Base-by-base conservation (phyloP, 2,113 vertebrate species). In the Ictidomys tridecemlineatus region DNA sequence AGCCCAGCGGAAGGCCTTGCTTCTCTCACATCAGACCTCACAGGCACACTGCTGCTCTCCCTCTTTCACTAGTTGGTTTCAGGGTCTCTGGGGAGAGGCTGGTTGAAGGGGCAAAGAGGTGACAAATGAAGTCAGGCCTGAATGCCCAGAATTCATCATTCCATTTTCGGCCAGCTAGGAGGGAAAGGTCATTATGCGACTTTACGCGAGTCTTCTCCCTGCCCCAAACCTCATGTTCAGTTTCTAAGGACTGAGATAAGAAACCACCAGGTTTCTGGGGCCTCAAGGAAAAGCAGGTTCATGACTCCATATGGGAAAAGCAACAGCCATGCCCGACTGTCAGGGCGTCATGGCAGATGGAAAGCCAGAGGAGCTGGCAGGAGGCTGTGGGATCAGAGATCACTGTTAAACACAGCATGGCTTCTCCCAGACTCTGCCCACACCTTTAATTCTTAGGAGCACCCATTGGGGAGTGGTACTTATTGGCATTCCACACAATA, bases 161-260 rank as follows among this genome's bases (percentile, higher is more conserved):
- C 63, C 74, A 22, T 85, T 83, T 84, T 24, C 30, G 95, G 82
- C 73, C 1, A 22, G 24, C 63, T 30, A 7, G 48, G 12, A 69
- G 67, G n/a, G 65, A 69, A 90, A 94, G 78, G 85, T 94, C 78
- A 85, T 34, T 78, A 10, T 37, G 39, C 69, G 85, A 83, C 70
- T 45, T 97, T 34, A 12, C 53, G 16, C 0, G 18, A 91, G 86
- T 26, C 42, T 28, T 84, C 56, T 70, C 56, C 53, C 72, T 65
- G n/a, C 32, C 89, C n/a, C 24, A 18, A 74, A 51, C 58, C 65
- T 84, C 18, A 0, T 26, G 28, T 37, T 82, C 39, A 16, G 95
- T 39, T 67, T 94, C 79, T 67, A 70, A 85, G n/a, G 37, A n/a
- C 73, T 26, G 16, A n/a, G 16, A 78, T 73, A 39, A 74, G 69